Base-by-base conservation (phyloP, 1,140 invertebrate genomes). In the Planococcus citri region DNA sequence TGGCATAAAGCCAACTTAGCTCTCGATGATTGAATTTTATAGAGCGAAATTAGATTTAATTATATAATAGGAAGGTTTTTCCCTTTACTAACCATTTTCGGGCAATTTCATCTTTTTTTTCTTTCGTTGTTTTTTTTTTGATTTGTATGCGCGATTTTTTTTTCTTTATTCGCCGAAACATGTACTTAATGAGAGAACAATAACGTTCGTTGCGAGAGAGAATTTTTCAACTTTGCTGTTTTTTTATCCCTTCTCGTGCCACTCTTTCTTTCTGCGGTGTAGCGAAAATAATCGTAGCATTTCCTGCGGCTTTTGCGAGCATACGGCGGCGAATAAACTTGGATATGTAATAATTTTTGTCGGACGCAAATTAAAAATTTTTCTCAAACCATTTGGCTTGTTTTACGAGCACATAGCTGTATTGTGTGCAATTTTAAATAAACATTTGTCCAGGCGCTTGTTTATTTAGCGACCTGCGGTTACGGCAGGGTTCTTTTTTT, bases 331-430 rank as follows among this genome's bases (percentile, higher is more conserved):
- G 17, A 20, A n/a, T 9, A 51, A 14, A 51, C 6, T n/a, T 51
- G 41, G 41, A 51, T 51, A 51, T 20, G 41, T 51, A 51, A 51
- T 51, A 51, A 51, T 51, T 51, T 20, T 51, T 17, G 6, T 51
- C n/a, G 41, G 41, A 51, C 41, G 41, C 41, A 51, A 51, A 51
- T 51, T 51, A 51, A 51, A 51, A 51, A 51, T 51, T 51, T 51
- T 51, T 51, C 17, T 14, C 41, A 17, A 51, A 14, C 41, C 41
- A 51, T 51, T 51, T 51, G 41, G 41, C 41, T 14, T 51, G 41
- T 51, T 51, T 51, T 51, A 51, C 41, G 41, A 51, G 41, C 41
- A 51, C 17, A n/a, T n/a, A n/a, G n/a, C n/a, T 17, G n/a, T 17
- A 51, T 51, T 51, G 41, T n/a, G n/a, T 51, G 17, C 41, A 51